phyloP scores from a whole-genome alignment of 2,113 vertebrate species.

The Micronycteris hirsuta region DNA sequence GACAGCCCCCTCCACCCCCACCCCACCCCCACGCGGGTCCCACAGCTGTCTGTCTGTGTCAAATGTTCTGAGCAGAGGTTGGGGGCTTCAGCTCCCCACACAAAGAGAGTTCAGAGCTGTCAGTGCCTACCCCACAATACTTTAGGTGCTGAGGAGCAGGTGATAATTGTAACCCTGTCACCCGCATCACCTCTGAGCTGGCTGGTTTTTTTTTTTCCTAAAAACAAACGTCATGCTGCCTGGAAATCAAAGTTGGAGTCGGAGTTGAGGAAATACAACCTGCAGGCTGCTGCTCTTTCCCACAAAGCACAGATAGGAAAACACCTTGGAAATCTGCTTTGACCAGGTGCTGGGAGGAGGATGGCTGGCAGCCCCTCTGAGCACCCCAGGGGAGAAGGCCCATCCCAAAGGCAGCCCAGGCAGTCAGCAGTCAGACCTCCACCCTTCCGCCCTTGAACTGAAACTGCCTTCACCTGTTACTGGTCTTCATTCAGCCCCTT shows the following conservation, averaged over 20 bases:
- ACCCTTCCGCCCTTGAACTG: not conserved
- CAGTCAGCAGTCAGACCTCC: not conserved
- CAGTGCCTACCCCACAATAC: constrained; percentile 68
- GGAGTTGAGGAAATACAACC: constrained; percentile 27
- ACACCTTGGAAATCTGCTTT: not conserved
- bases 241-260: constrained; percentile 74
- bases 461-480: not conserved
- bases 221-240: constrained; percentile 73
- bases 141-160: constrained; percentile 74
- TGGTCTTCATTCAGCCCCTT: not conserved
- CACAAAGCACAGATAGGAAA: not conserved
- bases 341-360: not conserved
- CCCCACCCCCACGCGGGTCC: not conserved
- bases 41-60: constrained; percentile 72
- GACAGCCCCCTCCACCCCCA: constrained; percentile 28
- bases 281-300: not conserved
- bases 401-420: not conserved
- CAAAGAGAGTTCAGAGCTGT: constrained; percentile 69
- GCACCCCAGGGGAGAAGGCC: fast-evolving
- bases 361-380: fast-evolving
- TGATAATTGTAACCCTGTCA: constrained; percentile 84
- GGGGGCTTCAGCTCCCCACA: constrained; percentile 68
- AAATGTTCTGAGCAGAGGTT: constrained; percentile 66
- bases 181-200: constrained; percentile 81
- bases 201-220: constrained; percentile 59